Conservation (phyloP, 2,797 vertebrate genomes). For the Sparus aurata region DNA sequence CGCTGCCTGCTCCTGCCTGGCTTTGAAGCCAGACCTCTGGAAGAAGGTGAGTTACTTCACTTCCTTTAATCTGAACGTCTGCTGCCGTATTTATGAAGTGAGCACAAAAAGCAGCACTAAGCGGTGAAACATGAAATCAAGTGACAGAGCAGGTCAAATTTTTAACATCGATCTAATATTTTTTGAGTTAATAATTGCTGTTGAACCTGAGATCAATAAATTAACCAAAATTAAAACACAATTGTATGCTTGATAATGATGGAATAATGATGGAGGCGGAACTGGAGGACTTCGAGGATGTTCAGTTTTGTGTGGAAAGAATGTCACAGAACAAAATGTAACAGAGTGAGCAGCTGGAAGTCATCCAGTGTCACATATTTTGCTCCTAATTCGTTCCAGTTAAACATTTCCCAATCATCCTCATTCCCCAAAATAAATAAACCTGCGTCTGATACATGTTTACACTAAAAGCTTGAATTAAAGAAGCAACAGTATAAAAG, state of each 20-base stretch:
- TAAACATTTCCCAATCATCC: constrained; percentile 8
- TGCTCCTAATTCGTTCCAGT: background rate
- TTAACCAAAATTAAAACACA: background rate
- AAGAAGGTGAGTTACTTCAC: constrained; percentile 84
- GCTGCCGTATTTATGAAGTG: background rate
- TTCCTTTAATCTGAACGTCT: background rate
- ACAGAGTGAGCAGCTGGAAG: background rate
- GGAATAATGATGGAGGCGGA: background rate
- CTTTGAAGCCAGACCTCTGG: constrained; percentile 91
- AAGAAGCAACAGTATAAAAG: background rate
- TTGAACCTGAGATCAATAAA: background rate
- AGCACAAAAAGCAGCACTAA: background rate
- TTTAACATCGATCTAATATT: too few species aligned
- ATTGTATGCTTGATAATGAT: too few species aligned
- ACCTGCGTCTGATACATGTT: background rate
- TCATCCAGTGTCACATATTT: constrained; percentile 5
- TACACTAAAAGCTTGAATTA: background rate
- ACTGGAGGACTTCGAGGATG: background rate
- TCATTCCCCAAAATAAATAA: background rate
- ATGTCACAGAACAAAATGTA: background rate
- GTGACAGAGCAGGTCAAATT: background rate
- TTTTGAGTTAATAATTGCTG: background rate
- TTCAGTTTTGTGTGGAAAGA: background rate
- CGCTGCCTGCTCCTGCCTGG: constrained; percentile 95
- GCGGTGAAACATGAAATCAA: background rate